Base-by-base conservation (phyloP, 2,797 vertebrate genomes). In the Alectoris magna region DNA sequence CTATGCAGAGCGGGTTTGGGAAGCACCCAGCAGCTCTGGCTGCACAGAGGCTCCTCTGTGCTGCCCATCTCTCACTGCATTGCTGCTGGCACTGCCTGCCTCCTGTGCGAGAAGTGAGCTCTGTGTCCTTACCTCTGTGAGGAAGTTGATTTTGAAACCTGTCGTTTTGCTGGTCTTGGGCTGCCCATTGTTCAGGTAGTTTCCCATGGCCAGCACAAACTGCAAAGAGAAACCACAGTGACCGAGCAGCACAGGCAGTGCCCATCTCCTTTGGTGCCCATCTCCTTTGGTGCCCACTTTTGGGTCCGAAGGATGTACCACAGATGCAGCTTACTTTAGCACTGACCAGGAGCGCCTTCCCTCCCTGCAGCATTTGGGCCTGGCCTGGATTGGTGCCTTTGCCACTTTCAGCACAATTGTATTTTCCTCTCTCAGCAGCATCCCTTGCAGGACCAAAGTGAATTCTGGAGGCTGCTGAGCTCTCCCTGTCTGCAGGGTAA, bases 131-230 rank as follows among this genome's bases (percentile, higher is more conserved):
- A 99, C 99, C 99, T 99, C 99, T 0, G 98, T 99, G 21, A 99
- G 98, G 94, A 99, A 99, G 98, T 99, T 99, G 96, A 99, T 99
- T 98, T 99, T 99, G 90, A 99, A 99, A 77, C 99, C 99, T 0
- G 99, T 99, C 0, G 99, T 99, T 97, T 98, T 99, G 98, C 98
- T 98, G 78, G 98, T 98, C 96, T 99, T 99, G 23, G 99, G 99
- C 95, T 99, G 99, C 66, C 99, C 99, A 0, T 99, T 99, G 94
- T 99, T 99, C 94, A 99, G 98, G 90, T 99, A 99, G 94, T 99
- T 99, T 46, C 99, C 99, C 99, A 99, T 99, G 1, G 99, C 99
- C 81, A 99, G 97, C 76, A 99, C 99, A 81, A 99, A 99, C 99
- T 99, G 98, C 66, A 81, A 84, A 93, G 93, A 73, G 73, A 75